These are phyloP conservation scores for Catalaphyllia jardinei DNA, from an alignment of 64 coral and sea anemone species.

Conservation along the genomic window DNA sequence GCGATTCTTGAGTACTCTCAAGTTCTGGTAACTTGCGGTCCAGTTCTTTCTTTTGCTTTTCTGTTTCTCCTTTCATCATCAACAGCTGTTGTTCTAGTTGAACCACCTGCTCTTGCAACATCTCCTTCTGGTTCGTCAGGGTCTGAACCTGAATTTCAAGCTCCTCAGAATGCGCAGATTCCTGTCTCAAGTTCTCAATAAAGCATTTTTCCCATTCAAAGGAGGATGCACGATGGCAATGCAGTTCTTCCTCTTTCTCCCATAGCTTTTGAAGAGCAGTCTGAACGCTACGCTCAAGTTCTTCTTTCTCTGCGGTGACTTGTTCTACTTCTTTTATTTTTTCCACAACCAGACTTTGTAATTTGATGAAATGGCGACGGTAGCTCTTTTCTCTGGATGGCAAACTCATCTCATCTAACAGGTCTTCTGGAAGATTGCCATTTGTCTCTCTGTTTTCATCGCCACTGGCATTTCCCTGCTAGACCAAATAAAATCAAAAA, in stretches of 20 bases:
- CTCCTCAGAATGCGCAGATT: slow-evolving; percentile 8
- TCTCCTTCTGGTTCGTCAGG: background rate
- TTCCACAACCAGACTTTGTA: slow-evolving; percentile 1
- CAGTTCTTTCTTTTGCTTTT: background rate
- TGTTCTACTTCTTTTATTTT: slow-evolving; percentile 15
- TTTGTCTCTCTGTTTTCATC: background rate
- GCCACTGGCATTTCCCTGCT: background rate
- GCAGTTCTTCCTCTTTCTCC: slow-evolving; percentile 23
- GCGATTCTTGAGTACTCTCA: slow-evolving; percentile 11
- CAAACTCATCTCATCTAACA: background rate
- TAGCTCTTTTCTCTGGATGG: background rate
- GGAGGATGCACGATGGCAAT: background rate
- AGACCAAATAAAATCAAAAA: background rate
- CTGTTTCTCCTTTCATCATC: background rate
- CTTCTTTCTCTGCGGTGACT: slow-evolving; percentile 13
- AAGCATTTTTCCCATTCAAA: slow-evolving; percentile 18
- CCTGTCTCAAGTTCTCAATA: slow-evolving; percentile 18
- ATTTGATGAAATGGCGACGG: background rate
- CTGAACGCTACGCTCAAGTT: slow-evolving; percentile 6
- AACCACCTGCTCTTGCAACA: slow-evolving; percentile 16
- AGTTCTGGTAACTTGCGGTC: slow-evolving; percentile 24
- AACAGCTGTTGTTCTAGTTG: slow-evolving; percentile 9
- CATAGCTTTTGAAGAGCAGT: slow-evolving; percentile 30
- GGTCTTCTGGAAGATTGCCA: background rate
- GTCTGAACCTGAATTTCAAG: slow-evolving; percentile 22